A percentile compares a stretch with the other conserved stretches of the same genome.
phyloP scores from a whole-genome alignment of 2,113 vertebrate species.

The Mormoops blainvillei region DNA sequence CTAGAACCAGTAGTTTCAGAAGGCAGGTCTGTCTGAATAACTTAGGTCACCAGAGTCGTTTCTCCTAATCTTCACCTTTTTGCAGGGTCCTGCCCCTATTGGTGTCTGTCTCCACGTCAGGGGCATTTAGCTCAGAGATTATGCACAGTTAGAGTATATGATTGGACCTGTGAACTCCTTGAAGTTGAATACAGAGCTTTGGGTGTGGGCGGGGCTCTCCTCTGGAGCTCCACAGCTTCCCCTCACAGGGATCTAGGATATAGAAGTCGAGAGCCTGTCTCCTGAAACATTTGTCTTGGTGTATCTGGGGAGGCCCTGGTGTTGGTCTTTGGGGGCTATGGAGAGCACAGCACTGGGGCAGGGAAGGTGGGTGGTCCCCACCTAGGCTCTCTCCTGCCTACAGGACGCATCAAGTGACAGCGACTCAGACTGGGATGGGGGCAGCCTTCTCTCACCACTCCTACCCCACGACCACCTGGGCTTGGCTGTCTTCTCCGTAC shows the following conservation, averaged over 20 bases:
- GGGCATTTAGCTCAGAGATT: neutral
- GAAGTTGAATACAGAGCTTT: neutral
- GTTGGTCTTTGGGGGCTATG: neutral
- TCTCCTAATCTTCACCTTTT: neutral
- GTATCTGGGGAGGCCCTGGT: neutral
- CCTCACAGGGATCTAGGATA: neutral
- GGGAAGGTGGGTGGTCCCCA: neutral
- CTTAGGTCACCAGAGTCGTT: neutral
- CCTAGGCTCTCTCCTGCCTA: neutral
- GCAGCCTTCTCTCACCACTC: conserved; percentile 85
- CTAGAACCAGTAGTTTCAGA: neutral
- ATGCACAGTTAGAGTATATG: neutral
- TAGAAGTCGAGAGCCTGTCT: neutral
- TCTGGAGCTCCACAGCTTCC: neutral
- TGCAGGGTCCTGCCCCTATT: neutral
- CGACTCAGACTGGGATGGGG: conserved; percentile 86
- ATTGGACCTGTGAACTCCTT: neutral
- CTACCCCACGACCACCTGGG: conserved; percentile 90
- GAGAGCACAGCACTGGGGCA: neutral
- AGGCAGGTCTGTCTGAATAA: neutral
- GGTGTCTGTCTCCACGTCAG: neutral
- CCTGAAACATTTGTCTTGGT: neutral
- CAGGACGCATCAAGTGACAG: conserved; percentile 87
- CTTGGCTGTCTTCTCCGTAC: conserved; percentile 92
- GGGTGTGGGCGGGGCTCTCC: neutral